These are phyloP conservation scores for Blennius ocellaris DNA, from an alignment of 2,113 vertebrate genomes.

Conservation along the genomic window DNA sequence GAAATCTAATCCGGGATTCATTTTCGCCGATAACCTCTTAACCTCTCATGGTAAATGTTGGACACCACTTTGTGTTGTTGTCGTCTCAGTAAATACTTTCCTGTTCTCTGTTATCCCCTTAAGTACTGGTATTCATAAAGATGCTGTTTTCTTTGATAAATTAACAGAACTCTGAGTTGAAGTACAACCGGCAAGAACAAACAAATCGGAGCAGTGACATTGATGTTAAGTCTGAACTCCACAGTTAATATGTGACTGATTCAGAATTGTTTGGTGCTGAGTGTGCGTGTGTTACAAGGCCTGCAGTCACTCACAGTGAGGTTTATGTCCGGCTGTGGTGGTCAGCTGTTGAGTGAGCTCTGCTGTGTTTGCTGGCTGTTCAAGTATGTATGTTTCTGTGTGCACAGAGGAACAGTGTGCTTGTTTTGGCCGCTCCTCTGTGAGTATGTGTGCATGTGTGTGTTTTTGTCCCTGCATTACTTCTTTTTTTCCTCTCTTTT, in stretches of 20 bases:
- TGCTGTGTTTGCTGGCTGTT: conserved; percentile 25
- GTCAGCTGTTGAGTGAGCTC: conserved; percentile 16
- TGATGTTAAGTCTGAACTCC: conserved; percentile 4
- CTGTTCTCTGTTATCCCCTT: not conserved
- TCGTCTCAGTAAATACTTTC: not conserved
- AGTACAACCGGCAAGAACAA: not conserved
- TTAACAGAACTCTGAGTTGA: too few species aligned
- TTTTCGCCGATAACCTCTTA: conserved; percentile 22
- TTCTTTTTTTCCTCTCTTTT: not conserved
- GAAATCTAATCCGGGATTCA: conserved; percentile 41
- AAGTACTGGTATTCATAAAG: not conserved
- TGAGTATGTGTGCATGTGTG: not conserved
- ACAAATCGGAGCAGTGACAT: not conserved
- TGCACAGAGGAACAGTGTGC: conserved; percentile 35
- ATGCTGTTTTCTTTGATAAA: not conserved
- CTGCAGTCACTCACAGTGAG: conserved; percentile 3
- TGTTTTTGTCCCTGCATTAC: conserved; percentile 6
- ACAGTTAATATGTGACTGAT: not conserved
- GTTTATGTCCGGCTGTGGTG: conserved; percentile 26
- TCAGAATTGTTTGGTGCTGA: not conserved
- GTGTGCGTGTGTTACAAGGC: not conserved
- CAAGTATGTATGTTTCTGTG: conserved; percentile 34
- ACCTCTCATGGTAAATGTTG: conserved; percentile 6
- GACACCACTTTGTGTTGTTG: not conserved
- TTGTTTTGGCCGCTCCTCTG: conserved; percentile 12